phyloP scores from a whole-genome alignment of 2,797 vertebrate genomes.

The Stomatorhinus walkeri region DNA sequence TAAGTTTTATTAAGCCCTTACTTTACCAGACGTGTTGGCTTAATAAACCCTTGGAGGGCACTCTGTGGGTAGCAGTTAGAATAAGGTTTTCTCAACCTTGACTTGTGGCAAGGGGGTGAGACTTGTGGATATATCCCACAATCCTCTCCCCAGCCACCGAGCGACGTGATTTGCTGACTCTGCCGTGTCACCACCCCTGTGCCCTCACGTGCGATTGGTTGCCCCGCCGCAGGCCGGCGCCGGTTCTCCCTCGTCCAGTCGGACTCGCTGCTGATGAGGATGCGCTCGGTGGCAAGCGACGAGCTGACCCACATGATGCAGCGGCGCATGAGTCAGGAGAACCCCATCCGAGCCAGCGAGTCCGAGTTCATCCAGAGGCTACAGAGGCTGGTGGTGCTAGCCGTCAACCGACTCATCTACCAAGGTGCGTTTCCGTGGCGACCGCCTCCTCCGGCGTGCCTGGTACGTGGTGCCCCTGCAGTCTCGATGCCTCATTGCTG shows the following conservation, averaged over 20 bases:
- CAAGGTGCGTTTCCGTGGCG: slow-evolving; percentile 58
- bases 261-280: slow-evolving; percentile 81
- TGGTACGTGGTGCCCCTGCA: background rate
- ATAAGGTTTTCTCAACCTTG: background rate
- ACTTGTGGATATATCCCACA: background rate
- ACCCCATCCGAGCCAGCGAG: slow-evolving; percentile 79
- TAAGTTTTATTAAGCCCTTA: background rate
- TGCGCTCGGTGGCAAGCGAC: slow-evolving; percentile 88
- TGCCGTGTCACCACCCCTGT: background rate
- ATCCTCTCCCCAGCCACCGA: background rate
- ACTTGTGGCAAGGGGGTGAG: background rate
- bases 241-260: slow-evolving; percentile 77
- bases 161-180: background rate
- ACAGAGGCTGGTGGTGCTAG: slow-evolving; percentile 81
- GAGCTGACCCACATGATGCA: slow-evolving; percentile 94
- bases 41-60: background rate
- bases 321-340: slow-evolving; percentile 90
- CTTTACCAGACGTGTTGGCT: background rate
- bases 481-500: background rate
- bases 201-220: background rate
- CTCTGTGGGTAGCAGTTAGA: background rate
- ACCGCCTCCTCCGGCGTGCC: background rate
- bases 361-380: slow-evolving; percentile 82
- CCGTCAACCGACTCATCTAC: slow-evolving; percentile 90
- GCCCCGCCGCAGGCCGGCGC: slow-evolving; percentile 59